Evolutionary conservation across 2,113 vertebrate genomes (phyloP), one percentile per base, ranked within the genome.

Genomic region (Colinus virginianus): DNA sequence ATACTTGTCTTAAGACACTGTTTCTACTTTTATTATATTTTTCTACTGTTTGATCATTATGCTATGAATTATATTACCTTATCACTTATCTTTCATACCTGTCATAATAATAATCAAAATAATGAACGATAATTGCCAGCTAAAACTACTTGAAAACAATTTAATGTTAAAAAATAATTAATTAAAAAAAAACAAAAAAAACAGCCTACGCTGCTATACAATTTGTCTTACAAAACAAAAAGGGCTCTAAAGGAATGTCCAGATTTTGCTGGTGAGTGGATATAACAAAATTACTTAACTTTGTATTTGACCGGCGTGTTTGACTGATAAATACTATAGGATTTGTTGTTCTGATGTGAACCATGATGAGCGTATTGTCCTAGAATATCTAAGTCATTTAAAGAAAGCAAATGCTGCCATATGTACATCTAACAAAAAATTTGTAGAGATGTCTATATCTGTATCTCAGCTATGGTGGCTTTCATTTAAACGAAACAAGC

Each of bases 241-340:
- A 49, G 32, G 7, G 17, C 16, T 78, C 59, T 62, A 88, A 58
- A 46, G 2, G 3, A 28, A 16, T 36, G 3, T 23, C 18, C 61
- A 25, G 22, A 56, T 88, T 76, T 70, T 34, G 62, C 26, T 36
- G 23, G 26, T 68, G 2, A 55, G 6, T 59, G 30, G 26, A 17
- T 11, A 32, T 3, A 59, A 17, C 3, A 76, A 64, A 32, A 61
- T 68, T 46, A 67, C 53, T 82, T 28, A 42, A 7, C 5, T 42
- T 20, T 18, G 26, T 63, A 38, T 36, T 45, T 61, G 32, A 53
- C 49, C 8, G 0, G 0, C 7, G 42, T 16, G 67, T 71, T 66
- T 7, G 3, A 20, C 28, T 43, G 5, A 2, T 49, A 80, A 62
- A 42, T 74, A 18, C 32, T 32, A 11, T 8, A 9, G 7, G 5